Conservation (phyloP, 2,113 vertebrate genomes). For the Bambusicola thoracicus region DNA sequence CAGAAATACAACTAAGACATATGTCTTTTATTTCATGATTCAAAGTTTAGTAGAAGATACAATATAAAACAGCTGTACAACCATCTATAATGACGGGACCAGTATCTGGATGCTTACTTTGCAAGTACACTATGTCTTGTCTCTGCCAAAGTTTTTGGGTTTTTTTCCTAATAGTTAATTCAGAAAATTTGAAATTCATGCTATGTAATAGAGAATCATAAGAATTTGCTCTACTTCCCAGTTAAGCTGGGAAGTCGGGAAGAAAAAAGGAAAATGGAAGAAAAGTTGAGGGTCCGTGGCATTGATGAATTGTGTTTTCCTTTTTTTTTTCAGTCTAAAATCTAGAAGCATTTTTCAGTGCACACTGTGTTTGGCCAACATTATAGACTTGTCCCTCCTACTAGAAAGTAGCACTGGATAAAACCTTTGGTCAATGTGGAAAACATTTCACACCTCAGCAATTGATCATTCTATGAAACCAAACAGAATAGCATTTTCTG, state of each 20-base stretch:
- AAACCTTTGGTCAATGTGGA: background rate
- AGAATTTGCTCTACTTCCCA: background rate
- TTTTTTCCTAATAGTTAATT: background rate
- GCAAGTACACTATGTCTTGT: background rate
- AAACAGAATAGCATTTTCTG: background rate
- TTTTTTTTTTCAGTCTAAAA: background rate
- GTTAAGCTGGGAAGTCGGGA: background rate
- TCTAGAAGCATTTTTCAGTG: background rate
- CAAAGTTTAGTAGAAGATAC: background rate
- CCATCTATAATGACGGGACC: background rate
- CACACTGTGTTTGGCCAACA: background rate
- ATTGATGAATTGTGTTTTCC: background rate
- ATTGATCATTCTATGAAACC: background rate
- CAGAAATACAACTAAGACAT: background rate
- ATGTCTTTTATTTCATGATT: constrained; percentile 1
- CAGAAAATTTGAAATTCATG: background rate
- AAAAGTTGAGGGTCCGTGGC: background rate
- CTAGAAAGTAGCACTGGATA: background rate
- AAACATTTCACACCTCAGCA: background rate
- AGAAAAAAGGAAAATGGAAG: background rate
- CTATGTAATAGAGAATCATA: background rate
- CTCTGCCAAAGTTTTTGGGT: background rate
- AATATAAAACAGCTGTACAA: background rate
- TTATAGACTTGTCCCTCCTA: background rate
- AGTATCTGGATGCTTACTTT: background rate